A percentile compares a stretch with the other conserved stretches of the same genome.
Conservation (phyloP, 2,797 vertebrate genomes). For the Syngnathus acus region DNA sequence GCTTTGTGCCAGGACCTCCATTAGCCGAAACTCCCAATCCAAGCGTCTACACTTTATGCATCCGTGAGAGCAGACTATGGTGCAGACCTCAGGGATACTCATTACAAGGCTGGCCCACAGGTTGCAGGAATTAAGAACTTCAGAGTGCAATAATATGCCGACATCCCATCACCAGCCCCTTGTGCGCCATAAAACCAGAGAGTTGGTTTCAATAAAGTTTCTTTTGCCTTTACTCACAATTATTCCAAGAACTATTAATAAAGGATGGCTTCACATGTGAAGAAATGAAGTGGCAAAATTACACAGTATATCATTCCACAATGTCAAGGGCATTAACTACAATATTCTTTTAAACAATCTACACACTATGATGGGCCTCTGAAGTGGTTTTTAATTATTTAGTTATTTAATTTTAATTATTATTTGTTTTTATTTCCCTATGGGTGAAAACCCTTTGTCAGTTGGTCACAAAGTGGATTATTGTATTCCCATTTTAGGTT, state of each 20-base stretch:
- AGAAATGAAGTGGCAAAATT: not conserved
- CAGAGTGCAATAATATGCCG: not conserved
- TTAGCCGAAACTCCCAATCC: constrained; percentile 21
- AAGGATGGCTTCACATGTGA: not conserved
- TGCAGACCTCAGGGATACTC: constrained; percentile 37
- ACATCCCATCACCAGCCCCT: not conserved
- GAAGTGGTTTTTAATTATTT: no score
- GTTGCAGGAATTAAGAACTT: constrained; percentile 27
- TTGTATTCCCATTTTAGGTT: not conserved
- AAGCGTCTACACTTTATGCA: constrained; percentile 23
- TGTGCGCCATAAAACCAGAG: not conserved
- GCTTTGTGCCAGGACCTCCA: constrained; percentile 42
- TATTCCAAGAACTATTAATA: not conserved
- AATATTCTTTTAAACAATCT: not conserved
- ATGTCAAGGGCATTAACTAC: not conserved
- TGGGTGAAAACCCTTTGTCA: not conserved
- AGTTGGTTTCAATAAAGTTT: not conserved
- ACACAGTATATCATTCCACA: not conserved
- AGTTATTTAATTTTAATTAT: no score
- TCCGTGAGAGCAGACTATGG: constrained; percentile 17
- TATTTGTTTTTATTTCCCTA: not conserved
- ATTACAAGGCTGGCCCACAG: constrained; percentile 36
- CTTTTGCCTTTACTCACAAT: not conserved
- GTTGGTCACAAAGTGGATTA: not conserved
- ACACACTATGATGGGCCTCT: not conserved